Base-by-base conservation (phyloP, 2,888 invertebrate species). In the Zootermopsis nevadensis region DNA sequence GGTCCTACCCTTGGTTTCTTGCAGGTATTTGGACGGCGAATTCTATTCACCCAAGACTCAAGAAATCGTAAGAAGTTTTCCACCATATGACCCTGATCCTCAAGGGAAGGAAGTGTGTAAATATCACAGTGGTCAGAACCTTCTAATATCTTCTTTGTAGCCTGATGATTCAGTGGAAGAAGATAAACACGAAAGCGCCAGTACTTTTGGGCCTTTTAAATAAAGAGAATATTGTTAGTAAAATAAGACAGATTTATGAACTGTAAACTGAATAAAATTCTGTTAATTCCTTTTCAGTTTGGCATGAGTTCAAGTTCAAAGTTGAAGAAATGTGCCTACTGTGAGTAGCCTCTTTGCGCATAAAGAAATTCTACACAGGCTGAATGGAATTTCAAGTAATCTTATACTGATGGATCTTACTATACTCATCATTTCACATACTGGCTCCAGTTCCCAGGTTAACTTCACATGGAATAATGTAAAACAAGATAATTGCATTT, bases 181-280 rank as follows among this genome's bases (percentile, higher is more conserved):
- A 99, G 90, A 86, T 97, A 95, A 86, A 98, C 95, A 76, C 98
- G 93, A 88, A 97, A 97, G 84, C 98, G 93, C 97, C 97, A 98
- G 89, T 95, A 97, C 89, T 97, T 97, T 38, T 96, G 90, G 22
- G 94, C 93, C 96, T 96, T 88, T 66, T 89, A 90, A 76, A 83
- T 10, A 35, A 38, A 38, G 24, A 38, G 12, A 67, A 79, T 33
- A 67, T 30, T 30, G 31, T 7, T 35, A 15, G 27, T 80, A 60
- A 60, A 30, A 66, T n/a, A 22, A 19, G 19, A 48, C 15, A 48
- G 19, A 48, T 48, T 4, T 48, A 15, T 19, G 19, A 48, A 48
- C 15, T 48, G 1, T 4, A 48, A 15, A 48, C 15, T 10, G 38
- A 42, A 42, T 42, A 42, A 42, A 42, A 7, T 15, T 42, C 15